Evolutionary conservation across 2,888 invertebrate genomes (phyloP).

Genomic region (Electrophaes corylata): DNA sequence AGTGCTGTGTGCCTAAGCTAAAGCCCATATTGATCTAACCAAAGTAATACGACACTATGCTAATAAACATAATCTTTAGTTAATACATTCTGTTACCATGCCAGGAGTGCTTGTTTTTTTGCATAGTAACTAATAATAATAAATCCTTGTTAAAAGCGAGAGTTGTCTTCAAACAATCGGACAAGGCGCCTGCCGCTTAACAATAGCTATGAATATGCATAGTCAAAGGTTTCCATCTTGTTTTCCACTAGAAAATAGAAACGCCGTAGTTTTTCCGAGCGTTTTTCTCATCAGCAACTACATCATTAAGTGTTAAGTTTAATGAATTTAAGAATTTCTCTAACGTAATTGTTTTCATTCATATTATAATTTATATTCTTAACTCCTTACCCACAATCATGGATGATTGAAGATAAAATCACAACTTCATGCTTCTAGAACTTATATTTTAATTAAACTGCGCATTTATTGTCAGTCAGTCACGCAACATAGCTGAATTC

Average conservation of each 20-base stretch:
- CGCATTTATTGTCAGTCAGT: neutral
- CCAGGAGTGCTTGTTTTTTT: slow-evolving; percentile 43
- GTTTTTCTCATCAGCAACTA: slow-evolving; percentile 19
- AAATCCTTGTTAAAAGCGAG: slow-evolving; percentile 51
- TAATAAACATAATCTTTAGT: too few species aligned
- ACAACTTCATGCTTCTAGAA: neutral
- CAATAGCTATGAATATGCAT: slow-evolving; percentile 56
- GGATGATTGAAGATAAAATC: neutral
- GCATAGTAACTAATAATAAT: neutral
- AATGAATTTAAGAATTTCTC: neutral
- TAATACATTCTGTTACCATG: too few species aligned
- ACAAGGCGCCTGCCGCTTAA: slow-evolving; percentile 48
- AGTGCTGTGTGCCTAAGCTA: too few species aligned
- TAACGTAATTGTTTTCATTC: neutral
- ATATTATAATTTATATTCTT: neutral
- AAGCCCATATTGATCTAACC: too few species aligned
- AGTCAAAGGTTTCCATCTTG: slow-evolving; percentile 50
- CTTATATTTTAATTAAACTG: neutral
- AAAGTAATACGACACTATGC: too few species aligned
- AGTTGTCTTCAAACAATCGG: slow-evolving; percentile 47
- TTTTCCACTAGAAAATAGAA: slow-evolving; percentile 30
- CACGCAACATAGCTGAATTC: slow-evolving; percentile 7
- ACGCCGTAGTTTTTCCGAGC: slow-evolving; percentile 20
- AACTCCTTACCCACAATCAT: neutral
- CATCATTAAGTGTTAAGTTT: neutral